Base-by-base conservation (phyloP, 1,140 invertebrate species). In the Zophobas morio region DNA sequence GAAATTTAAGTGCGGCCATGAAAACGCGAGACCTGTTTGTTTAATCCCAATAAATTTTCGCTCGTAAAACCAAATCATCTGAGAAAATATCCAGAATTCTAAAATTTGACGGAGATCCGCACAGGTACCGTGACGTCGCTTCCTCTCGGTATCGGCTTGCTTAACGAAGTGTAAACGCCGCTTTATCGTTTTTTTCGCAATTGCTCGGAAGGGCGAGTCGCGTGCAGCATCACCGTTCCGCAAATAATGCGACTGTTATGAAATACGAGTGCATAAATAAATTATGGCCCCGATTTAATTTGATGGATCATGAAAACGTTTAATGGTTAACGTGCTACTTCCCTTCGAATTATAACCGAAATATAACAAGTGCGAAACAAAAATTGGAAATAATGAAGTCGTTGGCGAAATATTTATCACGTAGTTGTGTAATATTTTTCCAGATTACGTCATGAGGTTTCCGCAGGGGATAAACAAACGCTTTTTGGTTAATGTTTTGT, bases 131-230 rank as follows among this genome's bases (percentile, higher is more conserved):
- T 35, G 8, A 46, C 42, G 42, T 60, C 35, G 53, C 53, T 3
- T 33, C 53, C 32, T 54, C 35, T 54, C 8, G 1, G 60, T 66
- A 42, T 66, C 60, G 20, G 3, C 60, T 66, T 66, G 1, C 57
- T 63, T 63, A 39, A 37, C 60, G 60, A 46, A 37, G 60, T 66
- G 60, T 36, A 40, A 66, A 66, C 37, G 39, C 8, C n/a, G 8
- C 60, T 66, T 66, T 66, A 42, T 36, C 56, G 35, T 60, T 56
- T 56, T 60, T 60, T 60, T 6, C 6, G 35, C 6, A 46, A 46
- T 4, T 46, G 42, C 42, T 46, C 42, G 42, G 8, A 51, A 51
- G n/a, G 4, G 4, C 2, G 49, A 51, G 3, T 60, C 56, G 60
- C 60, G 39, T 42, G 60, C 37, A n/a, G 49, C 49, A 20, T 66